Evolutionary conservation across 2,888 invertebrate species (phyloP).

Genomic region (Corythucha ciliata): DNA sequence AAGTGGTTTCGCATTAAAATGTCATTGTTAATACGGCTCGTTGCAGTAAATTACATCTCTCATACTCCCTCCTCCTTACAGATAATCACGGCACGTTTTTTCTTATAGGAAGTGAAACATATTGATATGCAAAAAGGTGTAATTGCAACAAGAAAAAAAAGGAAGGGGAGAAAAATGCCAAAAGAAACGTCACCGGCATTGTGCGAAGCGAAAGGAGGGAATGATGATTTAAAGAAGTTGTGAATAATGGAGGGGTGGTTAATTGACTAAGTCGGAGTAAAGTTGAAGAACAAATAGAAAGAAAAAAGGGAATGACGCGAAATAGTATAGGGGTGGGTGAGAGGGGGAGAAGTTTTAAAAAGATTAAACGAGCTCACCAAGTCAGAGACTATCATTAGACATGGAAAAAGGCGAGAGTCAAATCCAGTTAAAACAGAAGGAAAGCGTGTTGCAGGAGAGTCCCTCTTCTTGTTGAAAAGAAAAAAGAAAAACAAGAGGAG

Average conservation of each 20-base stretch:
- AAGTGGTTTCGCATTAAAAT: background rate
- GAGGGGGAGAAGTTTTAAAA: too few relatives aligned
- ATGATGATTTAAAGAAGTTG: constrained; percentile 1
- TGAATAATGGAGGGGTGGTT: background rate
- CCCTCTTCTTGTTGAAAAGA: too few relatives aligned
- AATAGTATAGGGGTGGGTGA: too few relatives aligned
- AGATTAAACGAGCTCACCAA: background rate
- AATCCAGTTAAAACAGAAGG: too few relatives aligned
- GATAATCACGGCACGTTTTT: background rate
- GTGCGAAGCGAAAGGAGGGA: too few relatives aligned
- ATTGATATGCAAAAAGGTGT: constrained; percentile 1
- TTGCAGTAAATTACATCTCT: too few relatives aligned
- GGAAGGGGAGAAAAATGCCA: background rate
- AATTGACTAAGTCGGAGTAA: background rate
- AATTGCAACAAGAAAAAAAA: background rate
- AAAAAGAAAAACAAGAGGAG: too few relatives aligned
- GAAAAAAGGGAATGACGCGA: too few relatives aligned
- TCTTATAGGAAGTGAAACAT: background rate
- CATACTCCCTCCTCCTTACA: background rate
- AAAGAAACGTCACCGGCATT: background rate
- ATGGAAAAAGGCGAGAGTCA: too few relatives aligned
- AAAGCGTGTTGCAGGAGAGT: too few relatives aligned
- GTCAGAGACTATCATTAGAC: too few relatives aligned
- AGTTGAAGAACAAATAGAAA: background rate
- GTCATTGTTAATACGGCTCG: too few relatives aligned